Evolutionary conservation across 2,113 vertebrate genomes (phyloP).

Genomic region (Promerops cafer): DNA sequence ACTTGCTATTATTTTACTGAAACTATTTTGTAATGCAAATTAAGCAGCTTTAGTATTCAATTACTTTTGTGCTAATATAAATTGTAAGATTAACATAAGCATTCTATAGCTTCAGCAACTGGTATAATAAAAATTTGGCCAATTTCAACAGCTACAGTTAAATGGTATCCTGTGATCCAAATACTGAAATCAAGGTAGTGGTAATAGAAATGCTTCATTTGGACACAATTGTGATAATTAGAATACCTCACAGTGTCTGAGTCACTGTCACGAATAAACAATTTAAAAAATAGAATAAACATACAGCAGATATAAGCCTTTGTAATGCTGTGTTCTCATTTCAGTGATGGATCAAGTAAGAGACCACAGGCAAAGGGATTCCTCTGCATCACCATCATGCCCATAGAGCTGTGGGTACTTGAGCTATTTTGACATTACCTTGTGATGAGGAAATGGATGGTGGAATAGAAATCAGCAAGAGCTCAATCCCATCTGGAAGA

Average conservation of each 20-base stretch:
- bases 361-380: background rate
- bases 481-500: background rate
- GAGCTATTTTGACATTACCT: background rate
- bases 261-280: background rate
- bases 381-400: background rate
- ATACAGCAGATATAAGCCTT: background rate
- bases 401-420: background rate
- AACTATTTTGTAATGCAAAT: constrained; percentile 55
- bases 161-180: background rate
- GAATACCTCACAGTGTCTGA: background rate
- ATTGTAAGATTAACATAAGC: constrained; percentile 1
- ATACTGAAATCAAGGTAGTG: background rate
- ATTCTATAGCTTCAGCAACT: constrained; percentile 1
- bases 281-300: background rate
- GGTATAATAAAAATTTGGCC: constrained; percentile 11
- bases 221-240: background rate
- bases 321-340: background rate
- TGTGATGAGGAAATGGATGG: background rate
- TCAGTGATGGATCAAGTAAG: background rate
- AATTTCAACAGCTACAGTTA: constrained; percentile 37
- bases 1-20: constrained; percentile 36
- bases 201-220: background rate
- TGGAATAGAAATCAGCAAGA: background rate
- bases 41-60: constrained; percentile 33
- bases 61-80: constrained; percentile 55